Evolutionary conservation across 2,888 invertebrate species (phyloP).

Genomic region (Xanthostigma xanthostigma): DNA sequence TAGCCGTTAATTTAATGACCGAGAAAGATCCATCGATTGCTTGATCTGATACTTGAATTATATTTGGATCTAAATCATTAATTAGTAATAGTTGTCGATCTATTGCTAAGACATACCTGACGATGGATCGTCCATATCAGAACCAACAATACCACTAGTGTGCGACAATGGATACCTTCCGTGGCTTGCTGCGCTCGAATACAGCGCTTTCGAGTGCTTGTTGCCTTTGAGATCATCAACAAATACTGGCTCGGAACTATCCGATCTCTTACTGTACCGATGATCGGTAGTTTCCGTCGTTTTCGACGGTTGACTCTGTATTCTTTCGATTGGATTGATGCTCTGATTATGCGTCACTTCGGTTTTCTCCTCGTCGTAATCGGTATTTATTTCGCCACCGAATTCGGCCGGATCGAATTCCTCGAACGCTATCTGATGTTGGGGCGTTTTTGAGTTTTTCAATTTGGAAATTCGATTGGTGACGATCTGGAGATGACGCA

Average conservation of each 20-base stretch:
- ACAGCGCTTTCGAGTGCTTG: constrained; percentile 3
- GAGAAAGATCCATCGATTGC: too few species aligned
- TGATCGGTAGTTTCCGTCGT: constrained; percentile 18
- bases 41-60: too few species aligned
- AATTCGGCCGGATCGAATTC: constrained; percentile 28
- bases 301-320: constrained; percentile 14
- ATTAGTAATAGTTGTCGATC: not conserved
- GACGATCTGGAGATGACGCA: constrained; percentile 80
- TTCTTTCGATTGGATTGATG: constrained; percentile 25
- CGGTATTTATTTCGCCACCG: constrained; percentile 17
- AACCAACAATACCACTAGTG: constrained; percentile 13
- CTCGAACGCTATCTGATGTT: constrained; percentile 24
- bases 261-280: constrained; percentile 28
- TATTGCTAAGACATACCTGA: constrained; percentile 33
- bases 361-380: constrained; percentile 16
- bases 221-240: constrained; percentile 18
- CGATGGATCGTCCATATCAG: constrained; percentile 29
- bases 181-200: not conserved
- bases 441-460: constrained; percentile 21
- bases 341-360: constrained; percentile 27
- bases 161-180: constrained; percentile 7
- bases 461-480: constrained; percentile 43
- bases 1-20: too few species aligned
- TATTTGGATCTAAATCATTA: too few species aligned
- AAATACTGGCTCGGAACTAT: constrained; percentile 29